Evolutionary conservation across 2,113 vertebrate species (phyloP), one percentile per base, ranked within the genome.

Genomic region (Beaufortia kweichowensis): DNA sequence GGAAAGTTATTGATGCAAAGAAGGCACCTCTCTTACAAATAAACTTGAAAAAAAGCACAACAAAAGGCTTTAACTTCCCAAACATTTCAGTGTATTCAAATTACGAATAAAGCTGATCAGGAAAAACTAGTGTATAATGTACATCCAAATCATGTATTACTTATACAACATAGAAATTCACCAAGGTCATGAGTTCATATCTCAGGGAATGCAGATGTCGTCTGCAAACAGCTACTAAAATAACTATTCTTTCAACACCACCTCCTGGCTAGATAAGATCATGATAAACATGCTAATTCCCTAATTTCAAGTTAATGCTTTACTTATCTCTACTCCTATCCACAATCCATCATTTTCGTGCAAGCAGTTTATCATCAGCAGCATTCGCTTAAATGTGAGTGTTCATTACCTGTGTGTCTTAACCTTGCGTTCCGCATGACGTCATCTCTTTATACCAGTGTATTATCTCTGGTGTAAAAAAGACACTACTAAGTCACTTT

Each of bases 401-500:
- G 63, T 26, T 43, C 3, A 24, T 43, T 65, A 43, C 21, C 41
- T n/a, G 43, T 21, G 15, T 53, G 43, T 68, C 65, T 68, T 53
- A 56, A 70, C 64, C 64, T 50, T 31, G 26, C 6, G 19, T 50
- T 50, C 19, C 48, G 4, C 26, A 67, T 28, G 65, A 71, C 15
- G 14, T 29, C 68, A 35, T 31, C 9, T 10, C 14, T 41, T 31
- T 11, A 35, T 28, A 41, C 35, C 12, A 39, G 31, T 39, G 6
- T 57, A 19, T 57, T 43, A 28, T 41, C 15, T 41, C 14, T 12
- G 17, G 3, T 55, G 31, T 26, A 17, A 43, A 29, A 39, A 7
- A 55, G 5, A 21, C 14, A 17, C 3, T 56, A 12, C 14, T 28
- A 5, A 8, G 5, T 41, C 74, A 29, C 17, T 14, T 3, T 29